Evolutionary conservation across 2,797 vertebrate species (phyloP).

Genomic region (Poeciliopsis turneri): DNA sequence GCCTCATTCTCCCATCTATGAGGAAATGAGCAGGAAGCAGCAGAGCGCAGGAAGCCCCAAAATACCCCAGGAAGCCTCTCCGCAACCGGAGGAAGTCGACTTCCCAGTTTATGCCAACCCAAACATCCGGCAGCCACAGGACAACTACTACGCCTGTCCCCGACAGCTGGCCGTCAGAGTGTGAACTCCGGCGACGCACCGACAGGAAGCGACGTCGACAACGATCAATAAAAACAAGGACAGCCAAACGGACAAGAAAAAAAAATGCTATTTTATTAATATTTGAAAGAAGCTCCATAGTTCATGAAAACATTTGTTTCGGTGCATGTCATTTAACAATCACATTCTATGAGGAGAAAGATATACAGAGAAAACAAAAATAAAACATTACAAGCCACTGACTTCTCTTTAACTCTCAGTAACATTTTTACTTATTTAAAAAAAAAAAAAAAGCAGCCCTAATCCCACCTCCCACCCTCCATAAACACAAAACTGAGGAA

Average conservation of each 20-base stretch:
- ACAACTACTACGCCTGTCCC: conserved; percentile 76
- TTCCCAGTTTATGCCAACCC: conserved; percentile 69
- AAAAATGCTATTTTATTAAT: conserved; percentile 97
- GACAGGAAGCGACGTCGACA: conserved; percentile 7
- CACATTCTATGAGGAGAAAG: conserved; percentile 99
- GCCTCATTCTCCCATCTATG: conserved; percentile 62
- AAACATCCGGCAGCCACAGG: conserved; percentile 58
- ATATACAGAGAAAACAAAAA: conserved; percentile 85
- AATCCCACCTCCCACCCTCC: conserved; percentile 46
- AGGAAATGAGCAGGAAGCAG: conserved; percentile 75
- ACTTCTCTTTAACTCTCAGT: conserved; percentile 91
- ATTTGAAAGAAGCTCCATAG: conserved; percentile 97
- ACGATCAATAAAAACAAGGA: background rate
- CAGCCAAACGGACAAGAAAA: conserved; percentile 90
- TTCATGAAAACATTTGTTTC: conserved; percentile 92
- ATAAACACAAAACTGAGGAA: conserved; percentile 50
- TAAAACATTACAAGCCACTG: conserved; percentile 94
- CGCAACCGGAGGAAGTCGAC: conserved; percentile 67
- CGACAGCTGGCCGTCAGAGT: conserved; percentile 45
- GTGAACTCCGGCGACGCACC: conserved; percentile 10
- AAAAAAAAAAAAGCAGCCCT: conserved; percentile 69
- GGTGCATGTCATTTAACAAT: conserved; percentile 96
- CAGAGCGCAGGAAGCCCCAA: conserved; percentile 26
- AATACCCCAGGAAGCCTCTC: conserved; percentile 35
- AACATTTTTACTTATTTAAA: conserved; percentile 86